Base-by-base conservation (phyloP, 2,888 invertebrate species). In the Sussaba pulchella region DNA sequence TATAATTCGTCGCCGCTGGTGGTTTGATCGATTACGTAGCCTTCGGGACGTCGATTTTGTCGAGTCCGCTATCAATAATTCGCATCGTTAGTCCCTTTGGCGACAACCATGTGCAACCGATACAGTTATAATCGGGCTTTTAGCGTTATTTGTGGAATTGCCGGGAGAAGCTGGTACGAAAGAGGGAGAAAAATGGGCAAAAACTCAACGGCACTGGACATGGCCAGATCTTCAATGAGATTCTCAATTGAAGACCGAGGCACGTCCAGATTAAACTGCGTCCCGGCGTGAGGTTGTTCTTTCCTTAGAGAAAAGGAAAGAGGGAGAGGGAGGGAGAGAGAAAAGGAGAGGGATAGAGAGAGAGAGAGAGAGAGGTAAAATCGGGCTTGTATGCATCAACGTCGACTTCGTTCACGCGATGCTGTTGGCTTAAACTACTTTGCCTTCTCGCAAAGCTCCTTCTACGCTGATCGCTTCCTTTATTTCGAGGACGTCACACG, bases 181-280 rank as follows among this genome's bases (percentile, higher is more conserved):
- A 31, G 21, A 61, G 59, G 39, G 61, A 21, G 31, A 19, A 24
- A 21, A 57, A 36, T 14, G 10, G 26, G 5, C 61, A 80, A 77
- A 77, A 77, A 71, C 54, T 63, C 63, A 67, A 36, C 47, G 36
- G 54, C 64, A 77, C 77, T 77, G 74, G 79, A 84, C 82, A 76
- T 73, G 67, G 72, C 74, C 77, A 84, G 81, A 84, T 84, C 72
- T 76, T 81, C 64, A 61, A 71, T 63, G 63, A 73, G 43, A 69
- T 72, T 76, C 71, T 82, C 78, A 83, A 83, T 82, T 82, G 74
- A 77, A 73, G 75, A 79, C 71, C 81, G 64, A 81, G 78, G 41
- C 76, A 66, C 77, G 69, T 76, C 82, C 76, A 73, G 81, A 84
- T 82, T 61, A 71, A 82, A 83, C 83, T 78, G 82, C 73, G 64